Base-by-base conservation (phyloP, 2,113 vertebrate genomes). In the Paralichthys olivaceus region DNA sequence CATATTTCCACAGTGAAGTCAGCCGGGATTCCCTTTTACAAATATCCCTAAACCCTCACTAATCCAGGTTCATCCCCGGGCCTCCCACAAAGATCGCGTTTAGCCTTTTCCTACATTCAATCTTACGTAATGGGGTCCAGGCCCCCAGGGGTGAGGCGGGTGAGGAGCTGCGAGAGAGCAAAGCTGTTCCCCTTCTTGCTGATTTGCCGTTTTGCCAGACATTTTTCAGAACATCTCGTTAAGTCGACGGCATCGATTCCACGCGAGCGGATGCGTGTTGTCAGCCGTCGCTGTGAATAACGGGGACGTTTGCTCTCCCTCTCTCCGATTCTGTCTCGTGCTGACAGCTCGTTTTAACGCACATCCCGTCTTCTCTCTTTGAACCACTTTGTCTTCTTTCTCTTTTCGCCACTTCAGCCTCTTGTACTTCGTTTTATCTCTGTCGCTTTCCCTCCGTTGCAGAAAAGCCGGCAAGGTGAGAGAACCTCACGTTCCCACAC, bases 11-110 rank as follows among this genome's bases (percentile, higher is more conserved):
- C 11, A 43, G 40, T 45, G 43, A 43, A 43, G 4, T 43, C 40
- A 3, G 40, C 40, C 1, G 40, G 40, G 40, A 17, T 5, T 19
- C 43, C 43, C 15, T 45, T 45, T 19, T 3, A 77, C 81, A 83
- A 83, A 87, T 77, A 87, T 82, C 84, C 66, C 76, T 75, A 66
- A 84, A 87, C 61, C 49, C 70, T 69, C 83, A 22, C 62, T 87
- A 86, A 89, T 86, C 87, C 85, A 45, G 66, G 75, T 86, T 86
- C 81, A 85, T 75, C 85, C 79, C 68, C 2, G n/a, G 60, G 71
- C 84, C 78, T 79, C 74, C 79, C 62, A 57, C 62, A 57, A 63
- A 77, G 69, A 85, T 57, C 22, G 47, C 47, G 1, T 45, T 17
- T 6, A 45, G 43, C 43, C 14, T 45, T 45, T 45, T 37, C 34